phyloP scores from a whole-genome alignment of 2,888 invertebrate species.

The Mechanitis mazaeus region DNA sequence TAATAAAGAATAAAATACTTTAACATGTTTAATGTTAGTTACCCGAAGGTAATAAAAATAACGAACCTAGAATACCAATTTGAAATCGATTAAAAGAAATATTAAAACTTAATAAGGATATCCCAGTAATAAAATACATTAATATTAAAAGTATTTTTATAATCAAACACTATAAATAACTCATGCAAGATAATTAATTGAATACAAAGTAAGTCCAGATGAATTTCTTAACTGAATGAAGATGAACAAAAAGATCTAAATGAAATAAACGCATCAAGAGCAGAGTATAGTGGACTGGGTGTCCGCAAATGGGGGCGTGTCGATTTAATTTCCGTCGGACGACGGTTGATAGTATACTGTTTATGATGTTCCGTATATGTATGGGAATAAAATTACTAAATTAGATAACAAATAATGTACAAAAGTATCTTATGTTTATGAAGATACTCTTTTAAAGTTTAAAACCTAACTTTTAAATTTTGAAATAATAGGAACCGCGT shows the following conservation, averaged over 20 bases:
- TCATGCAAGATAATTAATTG: too few relatives aligned
- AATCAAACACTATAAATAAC: too few relatives aligned
- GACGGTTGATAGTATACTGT: slow-evolving; percentile 29
- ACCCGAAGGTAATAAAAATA: slow-evolving; percentile 12
- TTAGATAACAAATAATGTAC: too few relatives aligned
- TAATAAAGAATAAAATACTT: background rate
- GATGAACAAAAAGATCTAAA: slow-evolving; percentile 18
- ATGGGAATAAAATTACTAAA: slow-evolving; percentile 13
- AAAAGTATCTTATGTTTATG: too few relatives aligned
- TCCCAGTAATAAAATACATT: too few relatives aligned
- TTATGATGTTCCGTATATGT: slow-evolving; percentile 18
- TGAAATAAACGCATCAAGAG: slow-evolving; percentile 25
- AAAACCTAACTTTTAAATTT: too few relatives aligned
- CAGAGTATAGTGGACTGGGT: slow-evolving; percentile 29
- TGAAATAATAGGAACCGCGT: too few relatives aligned
- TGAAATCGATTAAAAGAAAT: background rate
- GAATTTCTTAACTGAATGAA: slow-evolving; percentile 17
- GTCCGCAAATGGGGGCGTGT: slow-evolving; percentile 44
- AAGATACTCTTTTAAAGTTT: too few relatives aligned
- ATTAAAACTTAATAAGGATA: too few relatives aligned
- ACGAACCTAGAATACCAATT: slow-evolving; percentile 1
- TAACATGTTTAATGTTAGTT: slow-evolving; percentile 4
- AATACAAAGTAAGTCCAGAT: background rate
- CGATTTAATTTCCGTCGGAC: slow-evolving; percentile 54
- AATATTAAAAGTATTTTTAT: too few relatives aligned